phyloP scores from a whole-genome alignment of 2,113 vertebrate species.

The Ptilorrhoa leucosticta region DNA sequence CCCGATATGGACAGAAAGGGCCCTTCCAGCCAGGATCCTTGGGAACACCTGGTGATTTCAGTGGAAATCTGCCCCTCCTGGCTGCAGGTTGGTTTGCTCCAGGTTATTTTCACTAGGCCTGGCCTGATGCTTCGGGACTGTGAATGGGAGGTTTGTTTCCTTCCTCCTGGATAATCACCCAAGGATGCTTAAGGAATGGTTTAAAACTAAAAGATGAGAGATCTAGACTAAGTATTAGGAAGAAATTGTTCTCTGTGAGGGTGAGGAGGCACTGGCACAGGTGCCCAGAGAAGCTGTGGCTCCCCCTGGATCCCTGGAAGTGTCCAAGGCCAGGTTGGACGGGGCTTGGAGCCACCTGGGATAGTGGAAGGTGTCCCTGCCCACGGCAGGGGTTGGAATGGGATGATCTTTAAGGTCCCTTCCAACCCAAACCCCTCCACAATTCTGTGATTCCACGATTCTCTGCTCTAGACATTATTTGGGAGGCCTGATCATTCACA shows the following conservation, averaged over 20 bases:
- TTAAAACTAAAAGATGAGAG: neutral
- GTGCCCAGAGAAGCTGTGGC: neutral
- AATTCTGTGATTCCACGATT: neutral
- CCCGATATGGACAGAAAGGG: neutral
- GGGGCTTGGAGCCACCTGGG: accelerated
- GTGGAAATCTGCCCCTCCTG: neutral
- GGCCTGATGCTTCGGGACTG: neutral
- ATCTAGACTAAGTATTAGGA: neutral
- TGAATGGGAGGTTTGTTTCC: neutral
- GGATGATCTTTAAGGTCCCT: neutral
- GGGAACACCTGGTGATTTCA: neutral
- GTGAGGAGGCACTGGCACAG: neutral
- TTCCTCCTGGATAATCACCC: neutral
- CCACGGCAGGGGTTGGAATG: neutral
- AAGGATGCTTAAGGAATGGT: neutral
- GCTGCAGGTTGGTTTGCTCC: neutral
- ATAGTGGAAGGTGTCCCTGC: neutral
- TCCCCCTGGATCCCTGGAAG: neutral
- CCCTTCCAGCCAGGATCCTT: neutral
- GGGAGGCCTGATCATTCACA: neutral
- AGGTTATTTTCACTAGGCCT: neutral
- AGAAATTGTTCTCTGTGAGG: neutral
- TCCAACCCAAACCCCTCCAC: neutral
- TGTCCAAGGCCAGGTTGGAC: accelerated
- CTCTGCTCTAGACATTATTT: neutral